Conservation (phyloP, 2,113 vertebrate species). For the Rutilus rutilus region DNA sequence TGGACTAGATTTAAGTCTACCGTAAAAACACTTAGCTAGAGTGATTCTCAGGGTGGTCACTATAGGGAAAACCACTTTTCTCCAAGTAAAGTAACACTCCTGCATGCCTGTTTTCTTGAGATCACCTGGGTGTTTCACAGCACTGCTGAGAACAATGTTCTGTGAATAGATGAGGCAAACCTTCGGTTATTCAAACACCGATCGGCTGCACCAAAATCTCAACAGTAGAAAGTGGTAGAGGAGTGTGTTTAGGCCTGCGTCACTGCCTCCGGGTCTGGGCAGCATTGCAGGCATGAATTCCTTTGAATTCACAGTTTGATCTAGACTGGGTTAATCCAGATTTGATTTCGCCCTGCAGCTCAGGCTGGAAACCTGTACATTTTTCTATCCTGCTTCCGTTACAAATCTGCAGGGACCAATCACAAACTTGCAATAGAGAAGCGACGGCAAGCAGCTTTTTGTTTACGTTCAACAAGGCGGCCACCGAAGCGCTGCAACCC, state of each 20-base stretch:
- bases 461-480: too few relatives aligned
- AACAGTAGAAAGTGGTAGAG: not conserved
- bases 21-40: not conserved
- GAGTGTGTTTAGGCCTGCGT: not conserved
- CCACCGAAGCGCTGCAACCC: too few relatives aligned
- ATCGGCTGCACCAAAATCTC: not conserved
- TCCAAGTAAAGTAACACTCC: not conserved
- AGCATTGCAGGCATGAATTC: not conserved
- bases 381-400: too few relatives aligned
- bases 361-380: too few relatives aligned
- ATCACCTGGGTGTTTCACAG: not conserved
- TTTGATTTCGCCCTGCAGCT: too few relatives aligned
- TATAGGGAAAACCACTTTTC: not conserved
- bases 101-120: not conserved
- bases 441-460: too few relatives aligned
- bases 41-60: not conserved
- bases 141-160: not conserved
- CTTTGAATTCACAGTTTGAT: not conserved
- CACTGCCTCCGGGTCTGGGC: not conserved
- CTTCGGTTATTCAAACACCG: not conserved
- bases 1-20: not conserved
- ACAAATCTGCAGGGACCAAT: too few relatives aligned
- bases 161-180: not conserved
- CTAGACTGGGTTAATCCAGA: too few relatives aligned
- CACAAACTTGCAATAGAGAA: too few relatives aligned